A percentile compares a stretch with the other conserved stretches of the same genome.
These are phyloP conservation scores for Gouania willdenowi DNA, from an alignment of 2,797 vertebrate genomes.

Conservation along the genomic window DNA sequence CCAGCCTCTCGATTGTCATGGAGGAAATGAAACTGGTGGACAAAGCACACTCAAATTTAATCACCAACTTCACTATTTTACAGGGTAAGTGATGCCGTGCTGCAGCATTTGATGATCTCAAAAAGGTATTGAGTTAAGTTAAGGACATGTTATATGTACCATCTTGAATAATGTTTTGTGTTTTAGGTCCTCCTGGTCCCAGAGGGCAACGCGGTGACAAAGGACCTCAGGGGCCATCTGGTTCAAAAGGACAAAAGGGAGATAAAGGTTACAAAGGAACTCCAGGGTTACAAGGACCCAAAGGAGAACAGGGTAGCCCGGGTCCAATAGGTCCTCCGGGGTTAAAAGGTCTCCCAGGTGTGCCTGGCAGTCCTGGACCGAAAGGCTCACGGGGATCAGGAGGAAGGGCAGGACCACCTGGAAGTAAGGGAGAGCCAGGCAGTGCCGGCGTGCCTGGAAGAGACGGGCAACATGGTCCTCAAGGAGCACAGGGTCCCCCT, in stretches of 20 bases:
- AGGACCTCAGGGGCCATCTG: slow-evolving; percentile 82
- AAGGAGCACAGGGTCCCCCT: slow-evolving; percentile 83
- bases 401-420: slow-evolving; percentile 86
- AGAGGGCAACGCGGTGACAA: slow-evolving; percentile 91
- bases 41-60: slow-evolving; percentile 92
- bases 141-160: not conserved
- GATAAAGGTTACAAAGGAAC: slow-evolving; percentile 89
- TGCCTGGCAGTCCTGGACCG: slow-evolving; percentile 83
- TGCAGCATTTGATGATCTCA: no score
- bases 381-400: slow-evolving; percentile 92
- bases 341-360: slow-evolving; percentile 84
- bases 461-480: slow-evolving; percentile 83
- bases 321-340: slow-evolving; percentile 84
- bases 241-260: slow-evolving; percentile 84
- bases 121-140: no score
- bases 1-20: slow-evolving; percentile 89
- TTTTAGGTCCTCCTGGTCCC: slow-evolving; percentile 90
- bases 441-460: slow-evolving; percentile 83
- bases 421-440: slow-evolving; percentile 86
- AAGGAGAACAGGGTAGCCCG: slow-evolving; percentile 83
- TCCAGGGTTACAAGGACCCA: slow-evolving; percentile 79
- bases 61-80: slow-evolving; percentile 96
- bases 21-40: slow-evolving; percentile 98
- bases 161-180: not conserved
- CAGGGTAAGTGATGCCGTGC: slow-evolving; percentile 81